Evolutionary conservation across 1,140 invertebrate species (phyloP), one percentile per base, ranked within the genome.

Genomic region (Philaenus spumarius): DNA sequence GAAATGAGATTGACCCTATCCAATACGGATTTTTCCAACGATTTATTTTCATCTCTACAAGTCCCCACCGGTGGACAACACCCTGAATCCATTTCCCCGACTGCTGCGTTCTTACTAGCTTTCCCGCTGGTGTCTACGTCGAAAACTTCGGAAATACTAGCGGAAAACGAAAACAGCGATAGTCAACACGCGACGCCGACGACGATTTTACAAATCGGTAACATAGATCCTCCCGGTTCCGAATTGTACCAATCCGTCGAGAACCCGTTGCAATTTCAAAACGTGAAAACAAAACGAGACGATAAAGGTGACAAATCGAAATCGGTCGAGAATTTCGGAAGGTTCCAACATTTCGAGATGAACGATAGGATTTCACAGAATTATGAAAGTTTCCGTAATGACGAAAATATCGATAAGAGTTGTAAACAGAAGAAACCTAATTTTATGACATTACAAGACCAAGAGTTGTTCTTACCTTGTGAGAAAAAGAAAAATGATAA

Each of bases 101-200:
- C 85, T 9, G 86, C 85, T 22, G 86, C 86, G 7, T 87, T 87
- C 68, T 70, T 89, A 17, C 78, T 86, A 70, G 82, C 85, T 7
- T 89, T 89, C 65, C 86, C 86, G 1, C 70, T 88, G 12, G 85
- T 88, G 1, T 82, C 81, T 1, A 77, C 77, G 7, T 69, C 68
- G 19, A 77, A 76, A 69, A 80, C 78, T 53, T 74, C 78, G 1
- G 81, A 82, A 61, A 78, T 80, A 1, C 64, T 81, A 1, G 74
- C 75, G 66, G 78, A 79, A 53, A 73, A 74, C 26, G 77, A 77
- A 54, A 74, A 75, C 43, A 76, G 72, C 26, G 73, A 77, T 30
- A 77, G 76, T 52, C 75, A 77, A 54, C 77, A 81, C 51, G 69
- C 68, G 9, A 72, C 75, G n/a, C 79, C 80, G 17, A 81, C 79